Base-by-base conservation (phyloP, 2,113 vertebrate genomes). In the Cathartes aura region DNA sequence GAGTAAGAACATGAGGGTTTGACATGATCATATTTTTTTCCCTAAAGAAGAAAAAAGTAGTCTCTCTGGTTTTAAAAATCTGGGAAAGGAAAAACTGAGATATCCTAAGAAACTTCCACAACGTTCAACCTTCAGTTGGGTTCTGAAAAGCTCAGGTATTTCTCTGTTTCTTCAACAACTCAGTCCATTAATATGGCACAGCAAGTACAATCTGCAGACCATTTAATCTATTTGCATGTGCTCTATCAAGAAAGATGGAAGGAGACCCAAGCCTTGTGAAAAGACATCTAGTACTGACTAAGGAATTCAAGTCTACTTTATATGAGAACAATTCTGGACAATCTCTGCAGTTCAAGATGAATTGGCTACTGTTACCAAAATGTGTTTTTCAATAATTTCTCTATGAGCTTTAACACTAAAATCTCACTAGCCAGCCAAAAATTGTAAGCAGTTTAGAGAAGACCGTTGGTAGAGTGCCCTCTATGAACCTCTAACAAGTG, bases 401-500 rank as follows among this genome's bases (percentile, higher is more conserved):
- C 45, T 34, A 6, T 3, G 0, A 87, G 4, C 1, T 6, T 62
- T 55, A 75, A 26, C 6, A 15, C 14, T 55, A 45, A 71, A 40
- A 47, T 50, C 27, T 55, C 2, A 0, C 47, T 73, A 58, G 11
- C 12, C 32, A 55, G 38, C 2, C 24, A 50, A 76, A 85, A 64
- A 6, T 19, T 8, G 2, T 18, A 55, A 55, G 14, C 15, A 43
- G 10, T 66, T 94, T 66, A 67, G 79, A 48, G 29, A 66, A 62
- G 8, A 62, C 0, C 1, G 0, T 11, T 43, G 4, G 18, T 53
- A 48, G 18, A 86, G 10, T 38, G 18, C 12, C 43, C 5, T 79
- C 29, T 59, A 7, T 59, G 40, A 82, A 23, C 8, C 8, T 24
- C 19, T 36, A 32, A 8, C 32, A 82, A 50, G 6, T 29, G 15